Evolutionary conservation across 2,888 invertebrate genomes (phyloP).

Genomic region (Noctuana brunneofusca): DNA sequence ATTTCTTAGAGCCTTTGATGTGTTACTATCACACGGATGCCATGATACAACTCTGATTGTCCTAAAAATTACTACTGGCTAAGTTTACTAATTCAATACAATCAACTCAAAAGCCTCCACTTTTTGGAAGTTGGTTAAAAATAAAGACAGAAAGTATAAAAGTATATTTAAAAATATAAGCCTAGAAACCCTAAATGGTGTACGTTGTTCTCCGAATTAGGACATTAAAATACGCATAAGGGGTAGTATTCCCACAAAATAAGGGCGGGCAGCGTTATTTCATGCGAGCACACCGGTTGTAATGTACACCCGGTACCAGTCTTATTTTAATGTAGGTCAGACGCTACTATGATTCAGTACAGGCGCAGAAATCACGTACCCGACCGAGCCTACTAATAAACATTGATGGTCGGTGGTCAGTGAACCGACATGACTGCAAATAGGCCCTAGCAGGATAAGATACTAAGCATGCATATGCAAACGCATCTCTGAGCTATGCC

Average conservation of each 20-base stretch:
- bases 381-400: constrained; percentile 4
- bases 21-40: too few species aligned
- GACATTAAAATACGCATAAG: constrained; percentile 6
- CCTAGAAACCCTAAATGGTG: not conserved
- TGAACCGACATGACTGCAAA: constrained; percentile 9
- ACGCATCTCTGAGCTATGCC: not conserved
- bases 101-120: too few species aligned
- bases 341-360: constrained; percentile 6
- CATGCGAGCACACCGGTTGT: not conserved
- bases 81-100: too few species aligned
- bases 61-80: too few species aligned
- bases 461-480: not conserved
- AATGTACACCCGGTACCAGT: not conserved
- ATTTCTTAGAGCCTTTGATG: too few species aligned
- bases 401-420: constrained; percentile 10
- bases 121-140: too few species aligned
- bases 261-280: constrained; percentile 3
- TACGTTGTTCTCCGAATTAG: not conserved
- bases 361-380: not conserved
- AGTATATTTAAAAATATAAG: too few species aligned
- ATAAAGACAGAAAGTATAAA: not conserved
- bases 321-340: constrained; percentile 9
- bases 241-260: not conserved
- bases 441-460: not conserved
- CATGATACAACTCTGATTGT: too few species aligned